phyloP scores from a whole-genome alignment of 2,888 invertebrate species.

The Antheraea yamamai region DNA sequence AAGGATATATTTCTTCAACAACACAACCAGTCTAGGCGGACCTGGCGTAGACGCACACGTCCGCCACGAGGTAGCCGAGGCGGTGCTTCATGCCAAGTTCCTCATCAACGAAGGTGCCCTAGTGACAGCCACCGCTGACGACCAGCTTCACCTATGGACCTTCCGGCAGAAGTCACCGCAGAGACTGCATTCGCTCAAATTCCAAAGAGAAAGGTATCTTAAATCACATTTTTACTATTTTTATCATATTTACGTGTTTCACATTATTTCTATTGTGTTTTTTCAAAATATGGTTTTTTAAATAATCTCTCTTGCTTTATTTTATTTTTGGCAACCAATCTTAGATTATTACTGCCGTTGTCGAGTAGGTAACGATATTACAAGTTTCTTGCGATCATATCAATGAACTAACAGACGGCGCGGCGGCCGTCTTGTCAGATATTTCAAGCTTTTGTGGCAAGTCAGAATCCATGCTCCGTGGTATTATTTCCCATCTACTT shows the following conservation, averaged over 20 bases:
- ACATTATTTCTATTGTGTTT: not conserved
- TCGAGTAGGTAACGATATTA: too few relatives aligned
- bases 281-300: not conserved
- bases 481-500: too few relatives aligned
- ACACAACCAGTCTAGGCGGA: slow-evolving; percentile 90
- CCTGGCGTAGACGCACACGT: slow-evolving; percentile 98
- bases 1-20: slow-evolving; percentile 50
- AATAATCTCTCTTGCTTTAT: not conserved
- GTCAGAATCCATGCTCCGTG: too few relatives aligned
- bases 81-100: slow-evolving; percentile 96
- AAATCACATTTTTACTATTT: not conserved
- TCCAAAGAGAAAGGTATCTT: slow-evolving; percentile 95
- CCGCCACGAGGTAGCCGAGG: slow-evolving; percentile 89
- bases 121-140: slow-evolving; percentile 97
- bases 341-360: too few relatives aligned
- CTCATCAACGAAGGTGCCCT: slow-evolving; percentile 98
- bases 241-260: not conserved
- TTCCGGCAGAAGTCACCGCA: slow-evolving; percentile 96
- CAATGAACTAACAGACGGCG: too few relatives aligned
- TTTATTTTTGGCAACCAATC: too few relatives aligned
- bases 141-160: slow-evolving; percentile 98
- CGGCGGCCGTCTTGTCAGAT: too few relatives aligned
- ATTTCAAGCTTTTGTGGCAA: too few relatives aligned
- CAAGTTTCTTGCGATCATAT: too few relatives aligned
- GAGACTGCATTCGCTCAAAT: slow-evolving; percentile 97